Evolutionary conservation across 2,888 invertebrate species (phyloP).

Genomic region (Litoditis marina): DNA sequence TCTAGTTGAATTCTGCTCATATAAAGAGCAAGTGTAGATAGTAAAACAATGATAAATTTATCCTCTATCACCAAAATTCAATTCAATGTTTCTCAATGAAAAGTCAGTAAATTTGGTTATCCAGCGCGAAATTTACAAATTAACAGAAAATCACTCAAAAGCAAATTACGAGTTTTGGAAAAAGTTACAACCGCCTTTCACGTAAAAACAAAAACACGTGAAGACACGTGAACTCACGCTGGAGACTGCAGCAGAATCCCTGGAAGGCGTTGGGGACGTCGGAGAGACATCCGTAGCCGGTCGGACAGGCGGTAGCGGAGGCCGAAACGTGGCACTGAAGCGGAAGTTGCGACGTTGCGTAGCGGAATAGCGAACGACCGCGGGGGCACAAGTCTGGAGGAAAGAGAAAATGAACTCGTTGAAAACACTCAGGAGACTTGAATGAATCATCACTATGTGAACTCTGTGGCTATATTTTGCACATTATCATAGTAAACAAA

Average conservation of each 20-base stretch:
- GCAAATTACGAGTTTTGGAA: neutral
- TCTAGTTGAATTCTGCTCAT: no score
- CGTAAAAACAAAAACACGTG: neutral
- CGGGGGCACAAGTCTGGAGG: conserved; percentile 39
- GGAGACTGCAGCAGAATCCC: conserved; percentile 43
- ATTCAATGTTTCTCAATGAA: no score
- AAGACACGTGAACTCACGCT: conserved; percentile 31
- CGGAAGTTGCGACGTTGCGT: conserved; percentile 35
- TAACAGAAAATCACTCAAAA: neutral
- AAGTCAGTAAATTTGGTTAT: no score
- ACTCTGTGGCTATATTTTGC: neutral
- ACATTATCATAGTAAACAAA: no score
- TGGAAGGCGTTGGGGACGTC: conserved; percentile 41
- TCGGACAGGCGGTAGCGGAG: conserved; percentile 32
- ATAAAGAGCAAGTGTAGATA: no score
- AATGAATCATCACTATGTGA: neutral
- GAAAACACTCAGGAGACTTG: neutral
- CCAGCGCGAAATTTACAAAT: neutral
- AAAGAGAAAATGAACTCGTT: no score
- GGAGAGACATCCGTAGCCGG: conserved; percentile 35
- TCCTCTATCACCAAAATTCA: no score
- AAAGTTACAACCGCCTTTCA: neutral
- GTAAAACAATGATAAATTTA: no score
- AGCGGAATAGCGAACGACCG: conserved; percentile 39
- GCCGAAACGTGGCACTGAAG: conserved; percentile 40